A percentile compares a stretch with the other conserved stretches of the same genome.
Conservation (phyloP, 2,888 invertebrate species). For the Slavum lentiscoides region DNA sequence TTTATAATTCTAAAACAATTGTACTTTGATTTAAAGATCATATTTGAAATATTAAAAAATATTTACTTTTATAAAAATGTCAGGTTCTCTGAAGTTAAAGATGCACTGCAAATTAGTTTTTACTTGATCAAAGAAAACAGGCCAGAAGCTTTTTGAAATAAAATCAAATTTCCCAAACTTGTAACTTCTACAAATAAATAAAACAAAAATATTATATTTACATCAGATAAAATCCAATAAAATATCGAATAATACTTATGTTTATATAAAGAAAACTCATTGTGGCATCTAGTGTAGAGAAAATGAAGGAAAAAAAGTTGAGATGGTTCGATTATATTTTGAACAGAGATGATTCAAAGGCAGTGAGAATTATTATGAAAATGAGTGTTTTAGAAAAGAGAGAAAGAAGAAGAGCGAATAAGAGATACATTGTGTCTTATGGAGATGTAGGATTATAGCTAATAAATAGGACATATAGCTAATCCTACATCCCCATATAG, state of each 20-base stretch:
- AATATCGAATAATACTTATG: not conserved
- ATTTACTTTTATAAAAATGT: slow-evolving; percentile 73
- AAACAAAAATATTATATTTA: not conserved
- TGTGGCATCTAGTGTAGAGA: too few relatives aligned
- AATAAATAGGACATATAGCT: too few relatives aligned
- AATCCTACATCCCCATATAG: too few relatives aligned
- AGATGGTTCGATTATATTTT: too few relatives aligned
- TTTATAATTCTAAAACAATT: slow-evolving; percentile 68
- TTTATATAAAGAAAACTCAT: too few relatives aligned
- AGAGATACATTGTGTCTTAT: too few relatives aligned
- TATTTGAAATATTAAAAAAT: slow-evolving; percentile 10
- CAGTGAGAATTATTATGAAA: too few relatives aligned
- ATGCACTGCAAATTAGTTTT: slow-evolving; percentile 80
- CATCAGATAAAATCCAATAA: not conserved
- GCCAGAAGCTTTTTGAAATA: slow-evolving; percentile 84
- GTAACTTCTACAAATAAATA: slow-evolving; percentile 58
- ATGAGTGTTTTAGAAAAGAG: too few relatives aligned
- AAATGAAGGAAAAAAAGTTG: too few relatives aligned
- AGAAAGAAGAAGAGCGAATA: too few relatives aligned
- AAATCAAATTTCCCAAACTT: slow-evolving; percentile 72
- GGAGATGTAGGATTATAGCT: too few relatives aligned
- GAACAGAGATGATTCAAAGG: too few relatives aligned
- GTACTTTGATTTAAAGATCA: not conserved
- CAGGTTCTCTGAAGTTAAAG: slow-evolving; percentile 90
- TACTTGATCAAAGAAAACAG: slow-evolving; percentile 78